Evolutionary conservation across 2,113 vertebrate species (phyloP), one percentile per base, ranked within the genome.

Genomic region (Lophura nycthemera): DNA sequence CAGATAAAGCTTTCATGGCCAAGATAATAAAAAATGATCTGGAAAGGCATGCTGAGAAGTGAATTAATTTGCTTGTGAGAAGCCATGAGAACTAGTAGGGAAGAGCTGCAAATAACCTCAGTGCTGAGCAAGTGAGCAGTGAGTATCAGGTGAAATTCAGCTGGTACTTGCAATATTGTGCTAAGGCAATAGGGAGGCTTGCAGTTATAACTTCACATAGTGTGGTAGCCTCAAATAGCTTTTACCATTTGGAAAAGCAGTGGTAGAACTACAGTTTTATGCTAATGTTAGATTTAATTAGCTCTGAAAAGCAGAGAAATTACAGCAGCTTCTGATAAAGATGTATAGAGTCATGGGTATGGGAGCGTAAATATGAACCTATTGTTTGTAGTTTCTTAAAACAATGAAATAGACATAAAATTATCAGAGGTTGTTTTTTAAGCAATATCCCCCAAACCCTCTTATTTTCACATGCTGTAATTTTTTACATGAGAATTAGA

Each of bases 291-390:
- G 22, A 59, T 88, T 81, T 36, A 83, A 40, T 22, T 60, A 61
- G n/a, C 20, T 92, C 48, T 90, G 56, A 18, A 92, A 86, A 86
- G 72, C 40, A 88, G 80, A 80, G 24, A 83, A 87, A 76, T 74
- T 1, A 48, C 32, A 80, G 9, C 59, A 83, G 7, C 2, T 94
- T 93, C 38, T 88, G 60, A 36, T 18, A 88, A 32, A 90, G n/a
- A 43, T 75, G 11, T 9, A 84, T 42, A 9, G 8, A 72, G 34
- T 86, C 72, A 36, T 12, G 30, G 60, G 22, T 76, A 18, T n/a
- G 42, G 1, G 1, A 60, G 47, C 61, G 45, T 70, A 20, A 78
- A 64, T 56, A n/a, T 54, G 27, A 7, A 72, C 79, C 42, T 85
- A 3, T 40, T 86, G 27, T 69, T 27, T 34, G 30, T 8, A 2